Base-by-base conservation (phyloP, 2,797 vertebrate species). In the Anguilla pacifica region DNA sequence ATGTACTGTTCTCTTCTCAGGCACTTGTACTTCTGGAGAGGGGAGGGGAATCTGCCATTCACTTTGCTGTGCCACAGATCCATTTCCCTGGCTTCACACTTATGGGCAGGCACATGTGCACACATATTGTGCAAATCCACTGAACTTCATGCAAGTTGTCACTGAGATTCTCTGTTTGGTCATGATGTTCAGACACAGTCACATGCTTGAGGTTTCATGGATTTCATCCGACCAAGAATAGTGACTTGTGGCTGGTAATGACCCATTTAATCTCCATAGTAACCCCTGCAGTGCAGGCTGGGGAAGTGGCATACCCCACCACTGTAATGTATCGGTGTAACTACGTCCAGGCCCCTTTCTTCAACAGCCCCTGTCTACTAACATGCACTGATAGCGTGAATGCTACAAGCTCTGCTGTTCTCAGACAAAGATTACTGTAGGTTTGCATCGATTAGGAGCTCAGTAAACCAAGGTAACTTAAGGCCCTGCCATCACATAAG, bases 101-200 rank as follows among this genome's bases (percentile, higher is more conserved):
- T 70, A 6, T 35, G 35, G 49, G 64, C 10, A 17, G 19, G 61
- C 59, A 64, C n/a, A 85, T 51, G 25, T 74, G 67, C 28, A 86
- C 49, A 79, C 31, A 19, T 85, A 85, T 64, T 13, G 83, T 31
- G 86, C 86, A 86, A 72, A 79, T 70, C 86, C 31, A 39, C 83
- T 0, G 49, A 53, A 53, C 53, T 85, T 43, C 64, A 61, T 61
- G 15, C 11, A 35, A 31, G 31, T 13, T 72, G 70, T 72, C 6
- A 35, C 28, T 72, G n/a, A 2, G 2, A 72, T 72, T 72, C 31
- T 72, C 70, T 74, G 31, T 39, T 79, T 79, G 39, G 46, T 31
- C 43, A 25, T 17, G 19, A 15, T 43, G 51, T 83, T 55, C 28
- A 83, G 25, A 51, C 22, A 11, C 22, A n/a, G 46, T 13, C 22